Conservation (phyloP, 2,113 vertebrate species). For the Oreochromis tanganicae region DNA sequence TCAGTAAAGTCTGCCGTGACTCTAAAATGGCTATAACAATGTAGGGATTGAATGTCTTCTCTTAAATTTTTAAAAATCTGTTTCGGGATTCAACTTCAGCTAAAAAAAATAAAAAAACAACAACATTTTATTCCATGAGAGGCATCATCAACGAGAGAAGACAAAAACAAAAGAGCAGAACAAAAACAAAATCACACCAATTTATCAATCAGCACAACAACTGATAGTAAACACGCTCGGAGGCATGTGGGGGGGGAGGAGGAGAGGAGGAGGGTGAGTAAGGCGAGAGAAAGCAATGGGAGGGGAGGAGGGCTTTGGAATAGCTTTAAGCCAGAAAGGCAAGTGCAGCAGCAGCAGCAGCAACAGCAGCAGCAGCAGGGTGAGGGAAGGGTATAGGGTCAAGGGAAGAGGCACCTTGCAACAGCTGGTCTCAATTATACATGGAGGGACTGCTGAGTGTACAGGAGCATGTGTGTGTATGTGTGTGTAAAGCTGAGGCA, state of each 20-base stretch:
- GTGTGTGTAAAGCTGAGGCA: conserved; percentile 7
- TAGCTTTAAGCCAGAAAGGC: conserved; percentile 58
- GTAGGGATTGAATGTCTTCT: not conserved
- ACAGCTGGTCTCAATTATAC: conserved; percentile 81
- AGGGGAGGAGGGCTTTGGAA: not conserved
- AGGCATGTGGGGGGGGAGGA: not conserved
- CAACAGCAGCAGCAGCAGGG: conserved; percentile 44
- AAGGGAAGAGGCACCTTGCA: conserved; percentile 77
- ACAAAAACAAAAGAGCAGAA: not conserved
- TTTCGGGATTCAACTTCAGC: not conserved
- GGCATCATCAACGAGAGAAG: not conserved
- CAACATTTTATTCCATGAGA: not conserved
- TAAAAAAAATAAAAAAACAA: not conserved
- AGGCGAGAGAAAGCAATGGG: not conserved
- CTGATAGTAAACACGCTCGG: conserved; percentile 21
- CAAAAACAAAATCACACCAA: not conserved
- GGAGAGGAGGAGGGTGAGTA: not conserved
- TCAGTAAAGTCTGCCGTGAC: not conserved
- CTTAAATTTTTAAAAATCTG: not conserved
- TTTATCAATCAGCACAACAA: conserved; percentile 48
- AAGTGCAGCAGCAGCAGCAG: conserved; percentile 71
- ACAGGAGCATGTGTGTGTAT: conserved; percentile 46
- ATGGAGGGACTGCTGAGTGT: conserved; percentile 56
- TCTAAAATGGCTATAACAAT: not conserved
- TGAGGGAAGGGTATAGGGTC: conserved; percentile 43